These are phyloP conservation scores for Meteorus cinctellus DNA, from an alignment of 2,888 invertebrate species.

Conservation along the genomic window DNA sequence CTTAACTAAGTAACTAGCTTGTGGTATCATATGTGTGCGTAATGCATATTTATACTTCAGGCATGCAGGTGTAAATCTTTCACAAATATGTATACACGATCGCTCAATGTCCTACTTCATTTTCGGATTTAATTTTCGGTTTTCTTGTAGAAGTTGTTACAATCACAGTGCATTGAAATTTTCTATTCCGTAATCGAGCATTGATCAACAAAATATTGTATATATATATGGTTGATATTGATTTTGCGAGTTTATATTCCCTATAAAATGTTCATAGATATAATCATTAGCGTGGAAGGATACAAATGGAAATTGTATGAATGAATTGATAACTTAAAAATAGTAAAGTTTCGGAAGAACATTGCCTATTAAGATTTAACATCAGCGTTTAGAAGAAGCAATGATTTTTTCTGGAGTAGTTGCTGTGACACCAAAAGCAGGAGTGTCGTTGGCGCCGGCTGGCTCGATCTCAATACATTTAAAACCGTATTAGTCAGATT, in stretches of 20 bases:
- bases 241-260: too few species aligned
- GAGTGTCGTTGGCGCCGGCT: slow-evolving; percentile 58
- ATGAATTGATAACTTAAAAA: too few species aligned
- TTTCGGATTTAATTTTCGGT: neutral
- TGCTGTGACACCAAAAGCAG: slow-evolving; percentile 57
- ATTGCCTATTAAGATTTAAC: too few species aligned
- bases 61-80: slow-evolving; percentile 44
- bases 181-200: neutral
- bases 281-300: too few species aligned
- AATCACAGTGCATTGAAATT: neutral
- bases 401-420: slow-evolving; percentile 38
- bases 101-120: neutral
- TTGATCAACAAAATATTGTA: neutral
- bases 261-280: too few species aligned
- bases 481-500: neutral
- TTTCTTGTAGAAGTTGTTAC: neutral
- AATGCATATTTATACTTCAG: slow-evolving; percentile 24
- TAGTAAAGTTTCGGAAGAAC: too few species aligned
- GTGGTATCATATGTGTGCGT: slow-evolving; percentile 17
- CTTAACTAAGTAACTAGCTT: slow-evolving; percentile 2
- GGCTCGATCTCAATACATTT: slow-evolving; percentile 34
- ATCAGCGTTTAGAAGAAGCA: too few species aligned
- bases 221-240: too few species aligned
- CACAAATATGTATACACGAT: slow-evolving; percentile 15
- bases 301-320: too few species aligned